phyloP scores from a whole-genome alignment of 2,797 vertebrate species.

The Pterois miles region DNA sequence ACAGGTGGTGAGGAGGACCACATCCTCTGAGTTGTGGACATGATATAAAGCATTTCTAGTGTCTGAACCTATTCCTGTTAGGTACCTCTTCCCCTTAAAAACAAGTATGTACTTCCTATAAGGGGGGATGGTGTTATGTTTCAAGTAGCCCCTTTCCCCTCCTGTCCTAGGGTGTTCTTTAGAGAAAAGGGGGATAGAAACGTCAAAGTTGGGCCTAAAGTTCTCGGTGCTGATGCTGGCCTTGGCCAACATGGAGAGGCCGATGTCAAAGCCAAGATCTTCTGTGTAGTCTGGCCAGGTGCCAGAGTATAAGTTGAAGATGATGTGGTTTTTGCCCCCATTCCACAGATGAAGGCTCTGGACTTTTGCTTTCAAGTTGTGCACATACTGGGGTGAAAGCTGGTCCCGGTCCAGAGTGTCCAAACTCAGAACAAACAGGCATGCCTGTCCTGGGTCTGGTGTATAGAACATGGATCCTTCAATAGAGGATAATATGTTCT shows the following conservation, averaged over 20 bases:
- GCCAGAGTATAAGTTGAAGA: constrained; percentile 99
- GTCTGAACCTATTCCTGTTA: constrained; percentile 99
- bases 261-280: constrained; percentile 96
- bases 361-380: constrained; percentile 94
- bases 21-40: constrained; percentile 96
- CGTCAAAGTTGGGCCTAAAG: constrained; percentile 95
- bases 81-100: constrained; percentile 98
- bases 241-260: constrained; percentile 98
- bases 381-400: constrained; percentile 97
- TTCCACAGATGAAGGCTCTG: constrained; percentile 97
- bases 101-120: constrained; percentile 99
- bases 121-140: constrained; percentile 96
- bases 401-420: constrained; percentile 98
- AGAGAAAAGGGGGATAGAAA: constrained; percentile 98
- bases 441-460: constrained; percentile 93
- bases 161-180: constrained; percentile 98
- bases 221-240: constrained; percentile 98
- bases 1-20: constrained; percentile 98
- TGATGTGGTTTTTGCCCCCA: constrained; percentile 96
- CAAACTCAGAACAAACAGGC: constrained; percentile 94
- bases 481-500: constrained; percentile 94
- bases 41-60: constrained; percentile 99
- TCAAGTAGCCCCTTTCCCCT: constrained; percentile 94
- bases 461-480: constrained; percentile 96
- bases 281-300: constrained; percentile 99